phyloP scores from a whole-genome alignment of 30 jellyfish, hydroid and myxozoan genomes.

The Aurelia sp. region DNA sequence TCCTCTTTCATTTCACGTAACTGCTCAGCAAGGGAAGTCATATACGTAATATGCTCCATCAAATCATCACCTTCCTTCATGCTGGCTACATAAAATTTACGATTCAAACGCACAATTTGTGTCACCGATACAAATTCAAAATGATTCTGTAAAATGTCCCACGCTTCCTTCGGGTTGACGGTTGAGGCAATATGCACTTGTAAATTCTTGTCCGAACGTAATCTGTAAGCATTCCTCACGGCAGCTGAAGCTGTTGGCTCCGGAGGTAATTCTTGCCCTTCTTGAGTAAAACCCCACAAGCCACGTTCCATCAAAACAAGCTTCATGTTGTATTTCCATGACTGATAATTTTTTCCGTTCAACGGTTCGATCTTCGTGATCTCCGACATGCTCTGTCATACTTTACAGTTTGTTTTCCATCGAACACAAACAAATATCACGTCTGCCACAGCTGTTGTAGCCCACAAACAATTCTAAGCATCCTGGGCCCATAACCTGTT shows the following conservation, averaged over 20 bases:
- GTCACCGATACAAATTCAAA: slow-evolving; percentile 56
- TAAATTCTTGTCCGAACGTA: slow-evolving; percentile 57
- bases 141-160: slow-evolving; percentile 49
- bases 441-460: neutral
- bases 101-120: slow-evolving; percentile 53
- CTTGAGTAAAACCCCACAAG: slow-evolving; percentile 41
- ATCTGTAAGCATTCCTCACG: slow-evolving; percentile 36
- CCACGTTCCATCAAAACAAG: no score
- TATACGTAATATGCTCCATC: slow-evolving; percentile 55
- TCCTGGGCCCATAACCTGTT: no score
- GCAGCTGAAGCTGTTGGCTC: slow-evolving; percentile 27
- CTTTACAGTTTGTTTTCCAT: neutral
- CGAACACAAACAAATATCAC: neutral
- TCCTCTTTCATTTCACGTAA: slow-evolving; percentile 59
- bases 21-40: slow-evolving; percentile 65
- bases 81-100: slow-evolving; percentile 58
- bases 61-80: slow-evolving; percentile 50
- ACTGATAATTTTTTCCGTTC: slow-evolving; percentile 50
- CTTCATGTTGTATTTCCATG: slow-evolving; percentile 63
- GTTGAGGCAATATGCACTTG: slow-evolving; percentile 64
- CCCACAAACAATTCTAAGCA: no score
- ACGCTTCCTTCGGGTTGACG: slow-evolving; percentile 62
- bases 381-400: slow-evolving; percentile 41
- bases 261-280: slow-evolving; percentile 53
- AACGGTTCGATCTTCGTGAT: slow-evolving; percentile 55